Conservation (phyloP, 2,797 vertebrate genomes). For the Synanceia verrucosa region DNA sequence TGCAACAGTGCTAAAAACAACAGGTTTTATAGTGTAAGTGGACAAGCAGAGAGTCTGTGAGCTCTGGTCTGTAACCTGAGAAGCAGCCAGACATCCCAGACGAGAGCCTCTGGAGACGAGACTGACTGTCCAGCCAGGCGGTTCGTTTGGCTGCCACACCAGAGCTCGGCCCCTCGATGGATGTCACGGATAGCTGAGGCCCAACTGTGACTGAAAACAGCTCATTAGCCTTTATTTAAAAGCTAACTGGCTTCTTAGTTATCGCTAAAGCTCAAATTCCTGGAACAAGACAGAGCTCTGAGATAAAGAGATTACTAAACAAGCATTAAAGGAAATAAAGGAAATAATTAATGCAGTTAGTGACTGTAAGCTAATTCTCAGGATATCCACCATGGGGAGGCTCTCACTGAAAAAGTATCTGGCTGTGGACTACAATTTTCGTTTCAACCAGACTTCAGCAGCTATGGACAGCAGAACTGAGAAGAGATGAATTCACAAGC, state of each 20-base stretch:
- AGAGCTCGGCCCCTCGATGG: neutral
- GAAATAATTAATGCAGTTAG: slow-evolving; percentile 1
- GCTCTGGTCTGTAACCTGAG: slow-evolving; percentile 28
- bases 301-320: slow-evolving; percentile 18
- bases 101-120: slow-evolving; percentile 16
- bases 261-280: neutral
- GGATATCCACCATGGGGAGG: slow-evolving; percentile 18
- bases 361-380: neutral
- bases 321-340: slow-evolving; percentile 8
- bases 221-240: slow-evolving; percentile 27
- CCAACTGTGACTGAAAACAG: slow-evolving; percentile 31
- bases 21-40: slow-evolving; percentile 6
- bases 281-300: neutral
- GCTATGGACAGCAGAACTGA: slow-evolving; percentile 8
- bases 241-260: slow-evolving; percentile 12
- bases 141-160: slow-evolving; percentile 3
- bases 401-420: slow-evolving; percentile 26
- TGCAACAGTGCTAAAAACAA: neutral
- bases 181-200: slow-evolving; percentile 39
- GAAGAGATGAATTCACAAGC: neutral
- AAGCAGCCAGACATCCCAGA: slow-evolving; percentile 10
- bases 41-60: slow-evolving; percentile 20
- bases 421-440: slow-evolving; percentile 38
- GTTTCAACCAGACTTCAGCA: slow-evolving; percentile 23
- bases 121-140: slow-evolving; percentile 8